These are phyloP conservation scores for Apis dorsata DNA, from an alignment of 1,140 invertebrate genomes.

Conservation along the genomic window DNA sequence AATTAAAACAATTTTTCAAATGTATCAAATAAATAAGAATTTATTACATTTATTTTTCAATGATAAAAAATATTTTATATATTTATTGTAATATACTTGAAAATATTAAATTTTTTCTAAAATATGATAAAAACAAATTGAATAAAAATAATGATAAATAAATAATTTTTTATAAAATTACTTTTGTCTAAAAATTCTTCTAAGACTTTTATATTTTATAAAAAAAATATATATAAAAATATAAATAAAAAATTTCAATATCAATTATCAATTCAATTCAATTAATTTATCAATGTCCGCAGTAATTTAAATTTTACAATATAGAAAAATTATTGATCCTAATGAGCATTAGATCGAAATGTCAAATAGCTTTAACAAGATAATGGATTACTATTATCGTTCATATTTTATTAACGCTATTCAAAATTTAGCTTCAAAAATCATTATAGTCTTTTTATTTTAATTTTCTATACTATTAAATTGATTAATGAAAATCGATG, in stretches of 20 bases:
- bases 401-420: slow-evolving; percentile 4
- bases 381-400: slow-evolving; percentile 22
- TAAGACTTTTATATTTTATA: too few species aligned
- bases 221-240: background rate
- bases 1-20: too few species aligned
- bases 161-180: too few species aligned
- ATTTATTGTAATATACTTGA: too few species aligned
- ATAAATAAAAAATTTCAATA: background rate
- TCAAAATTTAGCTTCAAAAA: background rate
- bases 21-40: too few species aligned
- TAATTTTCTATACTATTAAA: background rate
- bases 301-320: background rate
- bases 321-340: background rate
- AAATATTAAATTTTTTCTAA: too few species aligned
- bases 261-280: background rate
- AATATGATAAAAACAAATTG: too few species aligned
- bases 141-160: too few species aligned
- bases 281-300: background rate
- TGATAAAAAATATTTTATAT: too few species aligned
- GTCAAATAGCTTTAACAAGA: slow-evolving; percentile 9
- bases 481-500: slow-evolving; percentile 8
- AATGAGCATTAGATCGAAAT: slow-evolving; percentile 28
- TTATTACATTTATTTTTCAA: too few species aligned
- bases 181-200: too few species aligned
- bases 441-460: slow-evolving; percentile 2